Conservation (phyloP, 2,888 invertebrate species). For the Acanthosepion lycidas region DNA sequence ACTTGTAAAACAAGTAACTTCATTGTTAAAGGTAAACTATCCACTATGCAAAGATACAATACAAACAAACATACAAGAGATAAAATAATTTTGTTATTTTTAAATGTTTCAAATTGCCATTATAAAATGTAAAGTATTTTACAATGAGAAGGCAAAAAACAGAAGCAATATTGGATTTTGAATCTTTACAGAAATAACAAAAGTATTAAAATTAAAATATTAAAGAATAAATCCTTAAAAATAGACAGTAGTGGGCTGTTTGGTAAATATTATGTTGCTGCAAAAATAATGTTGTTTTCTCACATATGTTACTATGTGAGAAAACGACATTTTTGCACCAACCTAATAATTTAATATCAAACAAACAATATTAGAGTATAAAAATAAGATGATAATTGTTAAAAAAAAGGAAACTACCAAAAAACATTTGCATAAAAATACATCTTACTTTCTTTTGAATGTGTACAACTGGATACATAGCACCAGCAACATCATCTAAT, state of each 20-base stretch:
- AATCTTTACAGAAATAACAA: neutral
- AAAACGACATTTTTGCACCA: too few species aligned
- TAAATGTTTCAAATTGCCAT: too few species aligned
- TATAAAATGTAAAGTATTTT: too few species aligned
- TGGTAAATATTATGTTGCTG: too few species aligned
- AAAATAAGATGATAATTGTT: neutral
- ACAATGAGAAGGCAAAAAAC: neutral
- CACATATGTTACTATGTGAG: too few species aligned
- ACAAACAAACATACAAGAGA: too few species aligned
- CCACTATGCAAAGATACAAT: too few species aligned
- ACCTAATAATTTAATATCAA: too few species aligned
- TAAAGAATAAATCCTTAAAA: neutral
- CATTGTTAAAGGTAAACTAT: too few species aligned
- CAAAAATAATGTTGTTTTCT: too few species aligned
- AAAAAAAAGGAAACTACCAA: neutral
- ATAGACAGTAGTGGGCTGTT: neutral
- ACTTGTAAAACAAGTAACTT: too few species aligned
- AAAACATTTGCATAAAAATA: neutral
- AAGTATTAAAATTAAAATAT: neutral
- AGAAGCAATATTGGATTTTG: neutral
- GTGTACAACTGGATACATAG: constrained; percentile 74
- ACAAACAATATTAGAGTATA: neutral
- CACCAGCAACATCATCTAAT: constrained; percentile 73
- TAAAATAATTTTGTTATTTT: too few species aligned
- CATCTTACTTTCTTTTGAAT: constrained; percentile 72